These are phyloP conservation scores for Sebastes iracundus DNA, from an alignment of 2,797 vertebrate genomes.

Conservation along the genomic window DNA sequence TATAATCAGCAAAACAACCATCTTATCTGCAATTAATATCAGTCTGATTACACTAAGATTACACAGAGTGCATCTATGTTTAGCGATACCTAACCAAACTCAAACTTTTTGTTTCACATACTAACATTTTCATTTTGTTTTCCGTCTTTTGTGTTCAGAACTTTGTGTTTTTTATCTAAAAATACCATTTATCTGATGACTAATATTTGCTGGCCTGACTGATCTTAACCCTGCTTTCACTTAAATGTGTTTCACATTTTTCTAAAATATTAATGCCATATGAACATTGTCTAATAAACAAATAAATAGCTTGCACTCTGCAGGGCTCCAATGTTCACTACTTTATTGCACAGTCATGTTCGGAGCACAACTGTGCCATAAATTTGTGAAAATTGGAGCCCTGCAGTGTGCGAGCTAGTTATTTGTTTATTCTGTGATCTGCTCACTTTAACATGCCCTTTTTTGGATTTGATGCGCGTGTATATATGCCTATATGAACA, in stretches of 20 bases:
- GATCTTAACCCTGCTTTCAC: background rate
- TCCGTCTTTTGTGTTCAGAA: background rate
- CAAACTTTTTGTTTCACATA: background rate
- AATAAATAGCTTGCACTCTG: background rate
- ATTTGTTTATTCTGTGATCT: background rate
- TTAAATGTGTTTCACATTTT: slow-evolving; percentile 2
- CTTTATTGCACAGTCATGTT: background rate
- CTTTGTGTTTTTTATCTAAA: background rate
- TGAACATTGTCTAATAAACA: background rate
- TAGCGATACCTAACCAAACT: background rate
- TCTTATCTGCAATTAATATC: slow-evolving; percentile 8
- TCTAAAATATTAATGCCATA: background rate
- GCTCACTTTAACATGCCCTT: background rate
- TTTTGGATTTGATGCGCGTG: background rate
- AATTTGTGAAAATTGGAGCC: background rate
- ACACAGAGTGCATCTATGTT: background rate
- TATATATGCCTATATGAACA: background rate
- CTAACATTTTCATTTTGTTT: background rate
- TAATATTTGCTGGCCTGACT: background rate
- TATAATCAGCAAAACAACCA: background rate
- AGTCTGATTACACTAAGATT: background rate
- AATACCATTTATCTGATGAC: background rate
- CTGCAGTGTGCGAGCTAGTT: background rate
- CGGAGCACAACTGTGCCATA: background rate
- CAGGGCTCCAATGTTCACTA: background rate